Evolutionary conservation across 2,888 invertebrate species (phyloP).

Genomic region (Fragum sueziense): DNA sequence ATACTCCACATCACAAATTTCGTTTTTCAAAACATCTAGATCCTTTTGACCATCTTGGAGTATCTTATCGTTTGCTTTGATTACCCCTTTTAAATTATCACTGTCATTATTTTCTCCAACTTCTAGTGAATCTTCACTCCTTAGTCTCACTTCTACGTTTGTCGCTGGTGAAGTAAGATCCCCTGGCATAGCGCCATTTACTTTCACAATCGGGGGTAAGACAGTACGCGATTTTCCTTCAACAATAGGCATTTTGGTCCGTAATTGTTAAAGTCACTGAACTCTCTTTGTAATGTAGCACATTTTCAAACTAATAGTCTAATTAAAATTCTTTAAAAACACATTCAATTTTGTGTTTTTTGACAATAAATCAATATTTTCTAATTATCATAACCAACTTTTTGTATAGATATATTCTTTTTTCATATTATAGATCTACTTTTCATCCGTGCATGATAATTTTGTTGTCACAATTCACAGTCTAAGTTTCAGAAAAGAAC

Average conservation of each 20-base stretch:
- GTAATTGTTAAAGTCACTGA: background rate
- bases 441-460: no score
- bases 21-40: background rate
- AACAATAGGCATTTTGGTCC: conserved; percentile 10
- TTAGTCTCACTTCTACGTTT: background rate
- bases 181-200: background rate
- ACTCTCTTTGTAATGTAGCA: conserved; percentile 11
- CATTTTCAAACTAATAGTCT: background rate
- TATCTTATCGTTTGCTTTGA: no score
- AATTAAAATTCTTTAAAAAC: conserved; percentile 9
- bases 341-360: background rate
- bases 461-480: no score
- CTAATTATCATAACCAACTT: background rate
- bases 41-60: no score
- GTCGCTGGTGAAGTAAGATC: background rate
- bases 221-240: background rate
- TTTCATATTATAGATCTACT: no score
- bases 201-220: background rate
- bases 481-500: no score
- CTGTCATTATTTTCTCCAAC: no score
- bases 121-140: background rate
- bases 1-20: background rate
- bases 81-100: no score
- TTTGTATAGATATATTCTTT: no score
- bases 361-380: background rate